Evolutionary conservation across 2,113 vertebrate species (phyloP).

Genomic region (Myiopsitta monachus): DNA sequence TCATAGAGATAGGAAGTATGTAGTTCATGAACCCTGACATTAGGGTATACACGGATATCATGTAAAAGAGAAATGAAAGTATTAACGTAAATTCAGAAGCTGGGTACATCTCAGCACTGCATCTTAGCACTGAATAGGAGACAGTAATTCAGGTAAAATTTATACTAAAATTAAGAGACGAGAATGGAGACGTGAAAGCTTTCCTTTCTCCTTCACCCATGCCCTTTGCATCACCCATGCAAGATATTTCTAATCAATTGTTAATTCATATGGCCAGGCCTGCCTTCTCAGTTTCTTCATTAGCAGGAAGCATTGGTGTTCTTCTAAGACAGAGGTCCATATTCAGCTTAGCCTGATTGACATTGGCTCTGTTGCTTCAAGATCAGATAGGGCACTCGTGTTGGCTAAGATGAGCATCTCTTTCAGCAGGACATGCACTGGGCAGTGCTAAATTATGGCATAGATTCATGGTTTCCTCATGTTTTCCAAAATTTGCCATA

Average conservation of each 20-base stretch:
- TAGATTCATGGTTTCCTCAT: background rate
- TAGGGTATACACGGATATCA: background rate
- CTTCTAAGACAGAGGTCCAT: background rate
- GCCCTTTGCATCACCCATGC: background rate
- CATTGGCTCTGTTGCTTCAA: background rate
- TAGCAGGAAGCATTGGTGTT: background rate
- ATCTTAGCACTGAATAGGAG: background rate
- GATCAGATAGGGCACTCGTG: rapidly evolving
- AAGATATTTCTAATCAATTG: background rate
- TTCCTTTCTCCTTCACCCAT: background rate
- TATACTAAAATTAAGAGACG: background rate
- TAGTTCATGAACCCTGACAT: background rate
- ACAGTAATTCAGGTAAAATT: background rate
- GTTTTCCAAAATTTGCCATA: background rate
- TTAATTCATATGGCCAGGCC: background rate
- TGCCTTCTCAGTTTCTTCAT: background rate
- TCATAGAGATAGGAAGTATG: background rate
- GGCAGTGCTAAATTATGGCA: background rate
- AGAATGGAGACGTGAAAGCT: background rate
- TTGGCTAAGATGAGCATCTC: background rate
- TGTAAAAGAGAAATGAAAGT: background rate
- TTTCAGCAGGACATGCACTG: background rate
- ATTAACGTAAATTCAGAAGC: background rate
- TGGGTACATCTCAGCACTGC: background rate
- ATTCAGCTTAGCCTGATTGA: background rate